These are phyloP conservation scores for Scaptodrosophila lebanonensis DNA, from an alignment of 1,140 invertebrate species.

Conservation along the genomic window DNA sequence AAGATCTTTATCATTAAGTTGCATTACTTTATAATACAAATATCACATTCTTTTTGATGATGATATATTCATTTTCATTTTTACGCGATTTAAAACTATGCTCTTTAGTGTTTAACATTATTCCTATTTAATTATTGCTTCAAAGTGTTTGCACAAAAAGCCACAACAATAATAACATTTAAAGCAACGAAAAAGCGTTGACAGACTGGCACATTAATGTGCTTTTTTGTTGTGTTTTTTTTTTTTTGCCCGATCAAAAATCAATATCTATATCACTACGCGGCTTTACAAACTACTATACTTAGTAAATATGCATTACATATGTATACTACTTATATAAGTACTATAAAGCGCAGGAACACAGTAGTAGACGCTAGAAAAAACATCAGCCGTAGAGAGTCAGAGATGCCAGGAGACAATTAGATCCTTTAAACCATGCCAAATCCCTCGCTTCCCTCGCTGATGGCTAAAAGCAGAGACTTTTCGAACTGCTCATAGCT, in stretches of 20 bases:
- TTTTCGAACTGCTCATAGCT: conserved; percentile 95
- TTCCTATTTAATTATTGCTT: conserved; percentile 28
- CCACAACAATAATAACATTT: conserved; percentile 8
- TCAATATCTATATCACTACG: conserved; percentile 36
- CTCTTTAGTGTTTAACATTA: conserved; percentile 27
- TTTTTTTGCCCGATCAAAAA: conserved; percentile 11
- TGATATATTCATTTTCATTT: conserved; percentile 65
- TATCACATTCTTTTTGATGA: conserved; percentile 75
- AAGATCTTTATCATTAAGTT: conserved; percentile 52
- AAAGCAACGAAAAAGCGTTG: conserved; percentile 12
- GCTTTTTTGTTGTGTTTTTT: conserved; percentile 5
- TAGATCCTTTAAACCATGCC: conserved; percentile 86
- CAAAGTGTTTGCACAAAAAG: conserved; percentile 4
- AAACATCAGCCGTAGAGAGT: too few relatives aligned
- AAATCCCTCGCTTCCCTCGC: conserved; percentile 96
- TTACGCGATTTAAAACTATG: conserved; percentile 34
- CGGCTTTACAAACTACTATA: conserved; percentile 39
- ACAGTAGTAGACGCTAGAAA: conserved; percentile 52
- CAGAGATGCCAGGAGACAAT: too few relatives aligned
- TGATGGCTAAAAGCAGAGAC: conserved; percentile 92
- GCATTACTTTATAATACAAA: conserved; percentile 70
- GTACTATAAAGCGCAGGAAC: conserved; percentile 66
- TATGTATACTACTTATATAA: conserved; percentile 38
- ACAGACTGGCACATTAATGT: conserved; percentile 2
- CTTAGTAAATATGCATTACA: conserved; percentile 11